Evolutionary conservation across 2,888 invertebrate genomes (phyloP).

Genomic region (Hemistola chrysoprasaria): DNA sequence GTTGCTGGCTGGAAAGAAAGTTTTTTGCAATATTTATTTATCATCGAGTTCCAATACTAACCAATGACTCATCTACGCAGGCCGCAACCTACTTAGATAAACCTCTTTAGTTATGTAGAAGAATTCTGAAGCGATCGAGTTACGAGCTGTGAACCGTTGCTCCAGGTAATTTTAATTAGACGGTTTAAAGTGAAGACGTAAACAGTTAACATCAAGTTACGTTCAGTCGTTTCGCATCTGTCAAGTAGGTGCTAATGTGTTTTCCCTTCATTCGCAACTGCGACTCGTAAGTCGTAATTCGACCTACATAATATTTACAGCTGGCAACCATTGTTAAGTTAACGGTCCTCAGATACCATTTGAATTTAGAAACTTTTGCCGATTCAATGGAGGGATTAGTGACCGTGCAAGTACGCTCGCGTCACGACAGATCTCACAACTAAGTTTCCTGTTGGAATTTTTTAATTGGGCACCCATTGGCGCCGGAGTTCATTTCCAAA

Average conservation of each 20-base stretch:
- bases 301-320: conserved; percentile 70
- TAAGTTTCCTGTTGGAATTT: conserved; percentile 5
- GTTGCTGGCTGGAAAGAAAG: too few relatives aligned
- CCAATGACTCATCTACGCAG: too few relatives aligned
- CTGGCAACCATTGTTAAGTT: conserved; percentile 65
- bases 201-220: conserved; percentile 45
- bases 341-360: conserved; percentile 63
- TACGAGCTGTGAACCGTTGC: conserved; percentile 26
- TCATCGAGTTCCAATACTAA: too few relatives aligned
- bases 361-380: conserved; percentile 43
- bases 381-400: conserved; percentile 40
- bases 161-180: conserved; percentile 42
- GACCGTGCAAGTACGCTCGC: conserved; percentile 30
- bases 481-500: conserved; percentile 50
- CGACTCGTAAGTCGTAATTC: conserved; percentile 43
- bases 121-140: conserved; percentile 54
- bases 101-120: conserved; percentile 44
- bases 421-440: conserved; percentile 14
- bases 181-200: conserved; percentile 48
- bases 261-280: too few relatives aligned
- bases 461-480: conserved; percentile 33
- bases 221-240: conserved; percentile 41
- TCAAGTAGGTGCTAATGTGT: conserved; percentile 52
- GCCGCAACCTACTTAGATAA: conserved; percentile 58
- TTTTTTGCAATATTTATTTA: too few relatives aligned